Evolutionary conservation across 1,140 invertebrate genomes (phyloP).

Genomic region (Chironomus tepperi): DNA sequence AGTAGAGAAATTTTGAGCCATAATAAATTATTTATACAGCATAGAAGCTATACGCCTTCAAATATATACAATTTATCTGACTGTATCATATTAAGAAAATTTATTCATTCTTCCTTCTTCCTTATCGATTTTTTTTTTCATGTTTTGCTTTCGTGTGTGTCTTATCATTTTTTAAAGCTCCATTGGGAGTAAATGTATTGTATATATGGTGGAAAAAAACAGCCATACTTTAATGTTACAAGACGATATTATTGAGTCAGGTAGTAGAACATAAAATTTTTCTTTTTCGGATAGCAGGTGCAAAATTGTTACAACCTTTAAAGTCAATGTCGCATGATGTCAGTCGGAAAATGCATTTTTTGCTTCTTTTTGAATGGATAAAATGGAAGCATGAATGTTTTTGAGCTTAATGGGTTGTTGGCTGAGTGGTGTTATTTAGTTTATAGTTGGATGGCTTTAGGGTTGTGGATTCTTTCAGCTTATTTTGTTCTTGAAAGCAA

Average conservation of each 20-base stretch:
- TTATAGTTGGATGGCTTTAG: too few species aligned
- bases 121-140: not conserved
- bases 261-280: not conserved
- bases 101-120: not conserved
- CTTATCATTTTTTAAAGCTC: constrained; percentile 14
- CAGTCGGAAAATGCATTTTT: too few species aligned
- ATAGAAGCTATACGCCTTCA: not conserved
- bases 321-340: constrained; percentile 17
- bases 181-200: not conserved
- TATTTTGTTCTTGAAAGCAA: too few species aligned
- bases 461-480: too few species aligned
- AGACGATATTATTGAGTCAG: not conserved
- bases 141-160: not conserved
- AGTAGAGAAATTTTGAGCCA: not conserved
- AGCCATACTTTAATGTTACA: constrained; percentile 7
- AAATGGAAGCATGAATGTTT: not conserved
- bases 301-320: constrained; percentile 9
- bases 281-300: not conserved
- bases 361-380: not conserved
- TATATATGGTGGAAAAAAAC: not conserved
- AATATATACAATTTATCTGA: not conserved
- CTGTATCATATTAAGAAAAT: constrained; percentile 14
- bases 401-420: not conserved
- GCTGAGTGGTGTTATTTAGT: too few species aligned
- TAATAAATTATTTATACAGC: not conserved